Percentiles rank a stretch among this genome's conserved stretches.
These are phyloP conservation scores for Zapornia atra DNA, from an alignment of 2,113 vertebrate genomes.

Conservation along the genomic window DNA sequence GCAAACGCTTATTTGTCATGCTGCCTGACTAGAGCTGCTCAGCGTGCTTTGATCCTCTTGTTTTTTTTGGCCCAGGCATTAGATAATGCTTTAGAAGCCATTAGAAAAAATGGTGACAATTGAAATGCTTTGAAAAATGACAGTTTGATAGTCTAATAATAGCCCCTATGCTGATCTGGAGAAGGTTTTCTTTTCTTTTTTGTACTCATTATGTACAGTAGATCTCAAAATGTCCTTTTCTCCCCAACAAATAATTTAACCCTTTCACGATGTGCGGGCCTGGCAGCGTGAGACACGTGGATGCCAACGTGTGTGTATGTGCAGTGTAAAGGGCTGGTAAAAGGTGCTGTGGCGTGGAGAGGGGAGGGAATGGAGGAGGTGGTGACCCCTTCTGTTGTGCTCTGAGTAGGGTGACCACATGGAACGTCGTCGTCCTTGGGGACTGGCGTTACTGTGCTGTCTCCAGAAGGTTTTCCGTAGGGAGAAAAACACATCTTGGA, in stretches of 20 bases:
- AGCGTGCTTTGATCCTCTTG: constrained; percentile 57
- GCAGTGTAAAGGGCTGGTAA: not conserved
- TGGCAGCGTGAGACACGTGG: not conserved
- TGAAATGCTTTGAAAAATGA: constrained; percentile 70
- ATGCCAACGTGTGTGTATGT: rapidly evolving
- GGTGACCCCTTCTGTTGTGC: not conserved
- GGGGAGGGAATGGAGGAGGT: not conserved
- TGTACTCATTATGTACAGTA: constrained; percentile 55
- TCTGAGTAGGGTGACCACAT: not conserved
- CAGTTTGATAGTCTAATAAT: constrained; percentile 73
- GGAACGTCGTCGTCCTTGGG: not conserved
- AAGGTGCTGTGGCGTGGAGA: not conserved
- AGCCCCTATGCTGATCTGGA: constrained; percentile 51
- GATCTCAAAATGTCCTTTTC: constrained; percentile 16
- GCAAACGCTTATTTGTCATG: constrained; percentile 23
- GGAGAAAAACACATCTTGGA: not conserved
- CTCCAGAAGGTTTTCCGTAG: not conserved
- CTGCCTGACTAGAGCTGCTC: constrained; percentile 52
- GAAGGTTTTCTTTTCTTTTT: constrained; percentile 44
- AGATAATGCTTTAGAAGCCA: constrained; percentile 70
- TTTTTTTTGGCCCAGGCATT: constrained; percentile 68
- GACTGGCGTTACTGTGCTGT: not conserved
- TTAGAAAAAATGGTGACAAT: constrained; percentile 56
- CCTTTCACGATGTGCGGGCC: not conserved
- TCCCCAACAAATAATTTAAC: constrained; percentile 46